Evolutionary conservation across 2,888 invertebrate genomes (phyloP).

Genomic region (Chloromyia formosa): DNA sequence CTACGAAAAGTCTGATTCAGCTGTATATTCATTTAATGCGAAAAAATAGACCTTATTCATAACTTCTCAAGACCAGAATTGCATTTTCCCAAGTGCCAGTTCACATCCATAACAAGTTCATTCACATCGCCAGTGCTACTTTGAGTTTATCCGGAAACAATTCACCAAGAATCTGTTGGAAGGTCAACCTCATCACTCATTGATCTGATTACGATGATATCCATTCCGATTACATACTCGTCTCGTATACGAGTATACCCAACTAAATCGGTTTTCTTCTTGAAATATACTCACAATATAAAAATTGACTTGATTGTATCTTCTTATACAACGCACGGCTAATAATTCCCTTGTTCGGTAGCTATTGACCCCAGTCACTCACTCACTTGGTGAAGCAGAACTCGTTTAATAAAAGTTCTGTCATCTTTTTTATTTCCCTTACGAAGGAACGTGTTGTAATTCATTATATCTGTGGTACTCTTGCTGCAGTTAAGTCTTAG

Average conservation of each 20-base stretch:
- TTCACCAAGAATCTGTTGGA: background rate
- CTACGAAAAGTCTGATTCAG: no score
- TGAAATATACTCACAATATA: background rate
- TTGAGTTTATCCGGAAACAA: background rate
- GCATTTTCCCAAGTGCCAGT: no score
- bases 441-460: background rate
- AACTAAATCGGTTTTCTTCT: background rate
- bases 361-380: slow-evolving; percentile 8
- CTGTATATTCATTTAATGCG: no score
- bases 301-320: background rate
- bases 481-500: background rate
- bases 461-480: background rate
- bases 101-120: background rate
- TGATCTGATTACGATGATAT: slow-evolving; percentile 2
- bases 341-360: background rate
- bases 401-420: slow-evolving; percentile 11
- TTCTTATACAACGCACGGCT: background rate
- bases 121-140: background rate
- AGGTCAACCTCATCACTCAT: slow-evolving; percentile 8
- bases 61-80: no score
- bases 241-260: no score
- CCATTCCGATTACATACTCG: no score
- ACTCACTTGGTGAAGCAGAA: background rate
- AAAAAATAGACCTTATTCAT: no score
- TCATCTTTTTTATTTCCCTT: background rate